Base-by-base conservation (phyloP, 2,797 vertebrate genomes). In the Sphenopsis melanotis region DNA sequence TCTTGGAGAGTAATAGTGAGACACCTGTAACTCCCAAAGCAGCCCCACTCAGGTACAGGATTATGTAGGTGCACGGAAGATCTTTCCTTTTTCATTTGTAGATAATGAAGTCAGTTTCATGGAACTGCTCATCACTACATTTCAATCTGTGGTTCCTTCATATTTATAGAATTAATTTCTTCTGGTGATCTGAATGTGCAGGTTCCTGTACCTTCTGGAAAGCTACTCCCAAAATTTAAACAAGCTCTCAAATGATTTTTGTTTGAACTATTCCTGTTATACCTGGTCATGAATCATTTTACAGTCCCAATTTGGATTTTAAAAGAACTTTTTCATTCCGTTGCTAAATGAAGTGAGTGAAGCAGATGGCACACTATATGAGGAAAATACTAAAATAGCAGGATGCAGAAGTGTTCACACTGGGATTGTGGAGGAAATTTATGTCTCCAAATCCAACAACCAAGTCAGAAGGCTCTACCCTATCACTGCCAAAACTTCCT, bases 311-410 rank as follows among this genome's bases (percentile, higher is more conserved):
- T 55, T 3, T 32, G 37, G 36, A 59, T 86, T 90, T 89, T 66
- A 56, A 90, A 91, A 68, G 63, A 90, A 50, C 37, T 79, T 64
- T 55, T 63, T 83, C 24, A 27, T 71, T 90, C 70, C 15, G 15
- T 68, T 79, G 74, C 68, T 93, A 93, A 96, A 92, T 85, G 81
- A 78, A 90, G 46, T 4, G 39, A 5, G 18, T 85, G 72, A 92
- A 93, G 47, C 68, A 93, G 76, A 89, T 92, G 69, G 76, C n/a
- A 86, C 69, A 34, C 39, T 86, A 53, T 49, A 83, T 39, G 50
- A 78, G 30, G 66, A 60, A 92, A 93, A 84, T 11, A 65, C 19
- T 83, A 72, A 94, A 96, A 86, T 44, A 91, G 68, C 59, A 79
- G 75, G 37, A 91, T 44, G 50, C 42, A 81, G 49, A 94, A 88